phyloP scores from a whole-genome alignment of 1,140 invertebrate species.

The Lucilia sericata region DNA sequence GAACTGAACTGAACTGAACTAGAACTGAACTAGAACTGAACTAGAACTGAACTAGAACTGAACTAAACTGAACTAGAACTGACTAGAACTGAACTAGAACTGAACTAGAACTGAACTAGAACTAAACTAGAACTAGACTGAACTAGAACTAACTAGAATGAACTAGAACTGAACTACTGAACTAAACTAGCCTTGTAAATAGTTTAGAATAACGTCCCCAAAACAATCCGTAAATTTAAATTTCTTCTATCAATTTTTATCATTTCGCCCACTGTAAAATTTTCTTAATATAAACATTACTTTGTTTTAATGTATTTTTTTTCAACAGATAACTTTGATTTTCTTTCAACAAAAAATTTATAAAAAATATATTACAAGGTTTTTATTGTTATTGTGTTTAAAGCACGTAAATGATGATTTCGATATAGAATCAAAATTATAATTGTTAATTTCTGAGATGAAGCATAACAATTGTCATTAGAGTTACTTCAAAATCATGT shows the following conservation, averaged over 20 bases:
- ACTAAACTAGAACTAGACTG: too few species aligned
- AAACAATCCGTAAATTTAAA: not conserved
- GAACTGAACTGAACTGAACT: too few species aligned
- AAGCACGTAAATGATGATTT: not conserved
- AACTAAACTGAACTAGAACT: too few species aligned
- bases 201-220: too few species aligned
- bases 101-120: too few species aligned
- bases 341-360: not conserved
- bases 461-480: conserved; percentile 4
- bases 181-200: too few species aligned
- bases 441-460: conserved; percentile 16
- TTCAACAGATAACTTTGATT: conserved; percentile 2
- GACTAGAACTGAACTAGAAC: too few species aligned
- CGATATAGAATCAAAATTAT: not conserved
- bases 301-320: not conserved
- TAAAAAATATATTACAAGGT: not conserved
- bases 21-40: too few species aligned
- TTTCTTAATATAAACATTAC: too few species aligned
- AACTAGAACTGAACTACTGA: too few species aligned
- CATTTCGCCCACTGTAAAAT: not conserved
- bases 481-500: not conserved
- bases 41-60: too few species aligned
- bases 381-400: not conserved
- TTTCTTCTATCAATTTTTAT: not conserved
- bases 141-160: too few species aligned